Evolutionary conservation across 2,888 invertebrate genomes (phyloP), one percentile per base, ranked within the genome.

Genomic region (Stegophylla sp.): DNA sequence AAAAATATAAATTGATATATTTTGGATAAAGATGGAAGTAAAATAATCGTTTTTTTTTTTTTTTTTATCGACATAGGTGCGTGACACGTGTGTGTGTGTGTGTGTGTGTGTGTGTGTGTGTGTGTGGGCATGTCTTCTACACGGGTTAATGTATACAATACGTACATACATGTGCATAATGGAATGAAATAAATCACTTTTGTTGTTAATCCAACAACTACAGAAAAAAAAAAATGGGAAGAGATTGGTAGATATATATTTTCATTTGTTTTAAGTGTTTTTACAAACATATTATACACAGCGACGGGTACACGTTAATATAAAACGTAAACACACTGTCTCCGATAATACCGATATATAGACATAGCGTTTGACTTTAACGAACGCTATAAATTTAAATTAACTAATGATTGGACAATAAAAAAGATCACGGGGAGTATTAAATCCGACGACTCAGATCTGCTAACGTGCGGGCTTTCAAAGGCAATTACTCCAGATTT

Each of bases 231-330:
- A 61, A 59, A 59, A 23, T 17, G 17, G 15, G 53, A 71, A 34
- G 23, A 41, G 23, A 72, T 73, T 59, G 3, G 28, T 61, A 9
- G 73, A 13, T 45, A 61, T 73, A 73, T 59, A 45, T 73, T 61
- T 61, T 59, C 73, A 73, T 73, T 73, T 73, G 73, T 61, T 73
- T 45, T 73, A 59, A 73, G 59, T 61, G 73, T 45, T 73, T 73
- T 45, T 43, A 59, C 45, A 61, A 73, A 59, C 28, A 59, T 53
- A 43, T 43, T n/a, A 17, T 53, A 20, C 28, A 9, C 15, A 34
- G 12, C n/a, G n/a, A 51, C 20, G 5, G n/a, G 69, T 51, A 1
- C 15, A 53, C 9, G 9, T 41, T 41, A 7, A n/a, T n/a, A n/a
- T 41, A 3, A 3, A 3, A 9, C 20, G 15, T 15, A 7, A 20